Evolutionary conservation across 2,888 invertebrate species (phyloP).

Genomic region (Cryptus viduatorius): DNA sequence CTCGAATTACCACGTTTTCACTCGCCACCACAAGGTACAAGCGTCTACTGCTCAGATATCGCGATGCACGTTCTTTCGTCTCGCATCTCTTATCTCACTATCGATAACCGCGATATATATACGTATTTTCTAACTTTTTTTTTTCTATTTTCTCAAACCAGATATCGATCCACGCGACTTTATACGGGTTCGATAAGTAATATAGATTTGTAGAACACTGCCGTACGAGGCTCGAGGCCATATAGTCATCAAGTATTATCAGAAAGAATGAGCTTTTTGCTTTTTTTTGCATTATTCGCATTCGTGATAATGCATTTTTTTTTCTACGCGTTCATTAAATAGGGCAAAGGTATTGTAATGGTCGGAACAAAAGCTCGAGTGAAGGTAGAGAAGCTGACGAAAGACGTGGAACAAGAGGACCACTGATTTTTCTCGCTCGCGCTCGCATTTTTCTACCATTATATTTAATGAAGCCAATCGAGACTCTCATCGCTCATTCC

Average conservation of each 20-base stretch:
- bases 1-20: conserved; percentile 6
- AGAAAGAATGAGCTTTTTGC: background rate
- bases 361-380: conserved; percentile 30
- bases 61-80: conserved; percentile 36
- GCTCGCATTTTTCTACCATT: conserved; percentile 30
- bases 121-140: conserved; percentile 19
- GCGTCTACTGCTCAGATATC: conserved; percentile 50
- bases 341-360: conserved; percentile 16
- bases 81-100: conserved; percentile 61
- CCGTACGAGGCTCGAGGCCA: conserved; percentile 30
- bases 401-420: conserved; percentile 6
- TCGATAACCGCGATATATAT: conserved; percentile 36
- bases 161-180: conserved; percentile 24
- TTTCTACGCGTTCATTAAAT: conserved; percentile 27
- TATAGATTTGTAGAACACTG: conserved; percentile 50
- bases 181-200: conserved; percentile 44
- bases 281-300: background rate
- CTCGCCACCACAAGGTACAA: conserved; percentile 7
- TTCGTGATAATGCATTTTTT: conserved; percentile 29
- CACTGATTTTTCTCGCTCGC: conserved; percentile 12
- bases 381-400: background rate
- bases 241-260: background rate
- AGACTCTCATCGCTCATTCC: background rate
- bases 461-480: conserved; percentile 47
- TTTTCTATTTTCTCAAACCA: conserved; percentile 40